phyloP scores from a whole-genome alignment of 2,888 invertebrate genomes.

The Fragum fragum region DNA sequence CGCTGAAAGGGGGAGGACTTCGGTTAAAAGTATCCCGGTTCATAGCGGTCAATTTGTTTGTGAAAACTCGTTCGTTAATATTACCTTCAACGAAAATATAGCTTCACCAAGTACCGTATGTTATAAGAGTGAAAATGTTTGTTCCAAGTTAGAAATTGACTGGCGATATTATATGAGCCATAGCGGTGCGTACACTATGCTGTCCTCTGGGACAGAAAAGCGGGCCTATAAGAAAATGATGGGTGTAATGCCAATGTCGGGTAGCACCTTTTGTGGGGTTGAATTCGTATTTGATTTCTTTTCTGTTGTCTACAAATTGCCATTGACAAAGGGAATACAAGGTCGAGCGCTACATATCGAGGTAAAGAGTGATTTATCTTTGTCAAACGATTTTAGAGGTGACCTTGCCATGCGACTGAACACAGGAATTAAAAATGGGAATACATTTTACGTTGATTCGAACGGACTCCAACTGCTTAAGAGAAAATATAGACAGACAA shows the following conservation, averaged over 20 bases:
- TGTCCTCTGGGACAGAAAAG: constrained; percentile 42
- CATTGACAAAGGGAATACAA: constrained; percentile 17
- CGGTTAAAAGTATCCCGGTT: constrained; percentile 3
- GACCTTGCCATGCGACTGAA: constrained; percentile 84
- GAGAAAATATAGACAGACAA: constrained; percentile 74
- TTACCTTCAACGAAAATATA: constrained; percentile 47
- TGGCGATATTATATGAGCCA: constrained; percentile 53
- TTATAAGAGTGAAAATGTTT: constrained; percentile 48
- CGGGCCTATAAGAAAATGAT: constrained; percentile 10
- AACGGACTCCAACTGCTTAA: constrained; percentile 84
- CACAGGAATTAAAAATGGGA: constrained; percentile 73
- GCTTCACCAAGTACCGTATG: constrained; percentile 52
- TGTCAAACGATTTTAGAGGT: constrained; percentile 40
- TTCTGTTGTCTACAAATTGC: constrained; percentile 38
- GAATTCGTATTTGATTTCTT: constrained; percentile 35
- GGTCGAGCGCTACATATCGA: constrained; percentile 50
- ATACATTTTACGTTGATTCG: constrained; percentile 83
- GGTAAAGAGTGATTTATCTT: constrained; percentile 49
- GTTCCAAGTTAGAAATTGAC: constrained; percentile 47
- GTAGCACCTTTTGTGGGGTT: constrained; percentile 43
- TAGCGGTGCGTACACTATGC: constrained; percentile 64
- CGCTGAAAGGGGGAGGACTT: background rate
- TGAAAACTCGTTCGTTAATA: constrained; percentile 56
- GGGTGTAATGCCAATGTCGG: constrained; percentile 29
- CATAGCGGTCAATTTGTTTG: constrained; percentile 15